Percentiles rank a stretch among this genome's conserved stretches.
Conservation (phyloP, 2,113 vertebrate species). For the Python bivittatus region DNA sequence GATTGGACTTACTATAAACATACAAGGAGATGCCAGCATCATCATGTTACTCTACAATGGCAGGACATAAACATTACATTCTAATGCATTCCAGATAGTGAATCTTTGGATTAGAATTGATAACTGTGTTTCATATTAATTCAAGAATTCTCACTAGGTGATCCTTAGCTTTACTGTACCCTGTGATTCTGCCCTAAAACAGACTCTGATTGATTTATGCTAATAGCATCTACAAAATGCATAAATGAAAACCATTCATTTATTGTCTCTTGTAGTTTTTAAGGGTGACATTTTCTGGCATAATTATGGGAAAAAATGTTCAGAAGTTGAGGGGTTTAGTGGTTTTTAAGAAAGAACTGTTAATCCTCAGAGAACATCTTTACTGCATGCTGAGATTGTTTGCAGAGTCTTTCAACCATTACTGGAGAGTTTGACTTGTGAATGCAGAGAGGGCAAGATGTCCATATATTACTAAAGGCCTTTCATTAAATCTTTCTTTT, state of each 20-base stretch:
- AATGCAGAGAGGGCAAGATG: constrained; percentile 56
- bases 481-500: constrained; percentile 74
- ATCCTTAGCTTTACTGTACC: neutral
- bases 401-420: constrained; percentile 40
- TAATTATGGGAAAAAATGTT: constrained; percentile 34
- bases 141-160: neutral
- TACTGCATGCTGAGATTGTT: constrained; percentile 30
- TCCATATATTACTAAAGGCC: constrained; percentile 57
- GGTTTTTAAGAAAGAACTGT: constrained; percentile 32
- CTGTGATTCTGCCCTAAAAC: constrained; percentile 2
- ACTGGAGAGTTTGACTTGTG: constrained; percentile 41
- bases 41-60: too few relatives aligned
- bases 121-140: neutral
- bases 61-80: neutral
- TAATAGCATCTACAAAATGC: neutral
- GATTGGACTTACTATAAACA: neutral
- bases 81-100: neutral
- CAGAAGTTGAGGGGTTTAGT: constrained; percentile 40
- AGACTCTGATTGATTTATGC: constrained; percentile 2
- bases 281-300: neutral
- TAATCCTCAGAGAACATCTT: constrained; percentile 23
- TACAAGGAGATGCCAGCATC: neutral
- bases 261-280: constrained; percentile 41
- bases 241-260: constrained; percentile 10
- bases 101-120: neutral